Conservation (phyloP, 53 echinoderm and acorn worm species). For the Arbacia lixula region DNA sequence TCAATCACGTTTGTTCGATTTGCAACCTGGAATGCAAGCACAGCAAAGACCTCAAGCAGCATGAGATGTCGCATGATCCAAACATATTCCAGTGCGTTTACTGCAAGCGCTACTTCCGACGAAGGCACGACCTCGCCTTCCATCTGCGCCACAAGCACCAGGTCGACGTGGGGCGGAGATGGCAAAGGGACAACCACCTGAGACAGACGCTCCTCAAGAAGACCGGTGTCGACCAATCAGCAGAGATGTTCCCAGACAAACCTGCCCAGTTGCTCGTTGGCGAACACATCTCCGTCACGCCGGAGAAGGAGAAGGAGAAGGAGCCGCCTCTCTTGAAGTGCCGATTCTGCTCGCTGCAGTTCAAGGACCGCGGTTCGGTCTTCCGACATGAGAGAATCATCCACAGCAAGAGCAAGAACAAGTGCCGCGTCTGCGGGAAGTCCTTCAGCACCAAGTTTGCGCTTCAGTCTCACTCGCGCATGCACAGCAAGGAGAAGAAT, state of each 20-base stretch:
- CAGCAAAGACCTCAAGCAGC: neutral
- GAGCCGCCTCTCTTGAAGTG: constrained; percentile 6
- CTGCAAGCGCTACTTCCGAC: constrained; percentile 20
- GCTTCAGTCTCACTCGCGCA: constrained; percentile 3
- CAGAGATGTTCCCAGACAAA: neutral
- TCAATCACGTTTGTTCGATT: neutral
- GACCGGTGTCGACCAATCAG: neutral
- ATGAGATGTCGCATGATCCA: constrained; percentile 10
- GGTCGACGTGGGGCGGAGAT: neutral
- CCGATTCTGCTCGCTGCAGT: constrained; percentile 25
- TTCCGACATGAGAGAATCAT: constrained; percentile 6
- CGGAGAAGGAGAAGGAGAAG: neutral
- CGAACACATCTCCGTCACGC: neutral
- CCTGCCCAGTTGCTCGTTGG: neutral
- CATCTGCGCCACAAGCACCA: constrained; percentile 10
- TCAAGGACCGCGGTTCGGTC: neutral
- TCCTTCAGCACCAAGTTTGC: constrained; percentile 10
- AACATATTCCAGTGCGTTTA: neutral
- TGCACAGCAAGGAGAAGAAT: neutral
- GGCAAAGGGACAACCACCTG: neutral
- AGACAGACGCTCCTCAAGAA: no score
- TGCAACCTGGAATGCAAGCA: constrained; percentile 21
- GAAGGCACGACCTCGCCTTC: neutral
- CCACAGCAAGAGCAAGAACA: neutral
- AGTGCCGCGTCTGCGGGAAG: constrained; percentile 8